A percentile compares a stretch with the other conserved stretches of the same genome.
phyloP scores from a whole-genome alignment of 2,888 invertebrate species.

The Serripes groenlandicus region DNA sequence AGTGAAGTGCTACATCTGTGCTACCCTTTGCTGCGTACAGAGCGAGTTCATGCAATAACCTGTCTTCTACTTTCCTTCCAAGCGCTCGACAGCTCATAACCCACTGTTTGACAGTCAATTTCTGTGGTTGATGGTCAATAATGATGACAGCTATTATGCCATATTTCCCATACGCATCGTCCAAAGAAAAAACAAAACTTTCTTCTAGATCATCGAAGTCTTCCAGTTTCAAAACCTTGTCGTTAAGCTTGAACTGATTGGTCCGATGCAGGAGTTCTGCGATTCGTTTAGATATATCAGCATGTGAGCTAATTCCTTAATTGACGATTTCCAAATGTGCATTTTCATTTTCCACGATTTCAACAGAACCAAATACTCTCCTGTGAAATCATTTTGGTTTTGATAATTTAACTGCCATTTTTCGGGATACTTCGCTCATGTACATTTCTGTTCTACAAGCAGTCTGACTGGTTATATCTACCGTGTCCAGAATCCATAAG shows the following conservation, averaged over 20 bases:
- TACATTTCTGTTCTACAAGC: neutral
- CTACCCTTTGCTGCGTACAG: neutral
- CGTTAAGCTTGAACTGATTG: neutral
- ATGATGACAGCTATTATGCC: neutral
- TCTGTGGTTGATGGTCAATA: neutral
- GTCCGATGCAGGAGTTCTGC: neutral
- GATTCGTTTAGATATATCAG: neutral
- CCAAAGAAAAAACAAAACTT: neutral
- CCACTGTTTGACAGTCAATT: neutral
- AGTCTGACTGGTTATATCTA: neutral
- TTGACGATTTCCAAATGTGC: neutral
- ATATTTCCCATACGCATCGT: neutral
- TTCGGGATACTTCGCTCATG: neutral
- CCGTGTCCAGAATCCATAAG: neutral
- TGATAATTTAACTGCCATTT: neutral
- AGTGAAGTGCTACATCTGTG: neutral
- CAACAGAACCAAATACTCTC: neutral
- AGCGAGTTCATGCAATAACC: neutral
- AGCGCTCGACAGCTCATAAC: neutral
- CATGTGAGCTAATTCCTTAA: neutral
- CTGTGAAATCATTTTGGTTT: neutral
- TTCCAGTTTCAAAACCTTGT: neutral
- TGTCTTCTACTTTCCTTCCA: neutral
- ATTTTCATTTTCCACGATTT: neutral
- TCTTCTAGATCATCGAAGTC: neutral